Conservation (phyloP, 2,888 invertebrate species). For the Pecten maximus region DNA sequence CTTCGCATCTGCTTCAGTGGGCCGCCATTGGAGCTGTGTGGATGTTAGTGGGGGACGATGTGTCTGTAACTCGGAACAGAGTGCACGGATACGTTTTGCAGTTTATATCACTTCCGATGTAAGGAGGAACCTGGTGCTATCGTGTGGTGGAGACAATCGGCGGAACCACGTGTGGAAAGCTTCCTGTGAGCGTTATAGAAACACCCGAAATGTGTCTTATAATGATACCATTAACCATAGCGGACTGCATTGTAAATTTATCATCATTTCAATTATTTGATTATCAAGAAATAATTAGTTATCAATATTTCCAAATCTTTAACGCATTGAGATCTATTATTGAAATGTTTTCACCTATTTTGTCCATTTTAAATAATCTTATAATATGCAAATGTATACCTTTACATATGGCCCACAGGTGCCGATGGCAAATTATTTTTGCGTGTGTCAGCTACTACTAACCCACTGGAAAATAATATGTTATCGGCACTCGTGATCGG, state of each 20-base stretch:
- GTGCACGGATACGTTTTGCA: not conserved
- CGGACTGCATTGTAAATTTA: not conserved
- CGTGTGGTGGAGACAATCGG: not conserved
- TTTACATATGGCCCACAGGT: too few relatives aligned
- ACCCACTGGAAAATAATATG: too few relatives aligned
- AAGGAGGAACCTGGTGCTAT: slow-evolving; percentile 15
- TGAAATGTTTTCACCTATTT: not conserved
- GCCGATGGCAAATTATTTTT: too few relatives aligned
- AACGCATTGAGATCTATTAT: not conserved
- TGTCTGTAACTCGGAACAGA: not conserved
- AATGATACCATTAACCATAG: not conserved
- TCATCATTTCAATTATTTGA: not conserved
- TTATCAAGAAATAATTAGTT: not conserved
- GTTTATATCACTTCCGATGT: not conserved
- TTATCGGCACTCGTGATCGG: not conserved
- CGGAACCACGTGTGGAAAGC: not conserved
- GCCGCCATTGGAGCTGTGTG: not conserved
- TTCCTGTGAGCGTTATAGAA: not conserved
- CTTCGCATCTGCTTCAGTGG: not conserved
- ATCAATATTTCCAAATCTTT: not conserved
- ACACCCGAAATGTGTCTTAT: not conserved
- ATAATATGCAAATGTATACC: not conserved
- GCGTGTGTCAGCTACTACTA: too few relatives aligned
- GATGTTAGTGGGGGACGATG: not conserved
- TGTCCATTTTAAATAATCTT: not conserved